Conservation (phyloP, 1,140 invertebrate species). For the Tetragnatha versicolor region DNA sequence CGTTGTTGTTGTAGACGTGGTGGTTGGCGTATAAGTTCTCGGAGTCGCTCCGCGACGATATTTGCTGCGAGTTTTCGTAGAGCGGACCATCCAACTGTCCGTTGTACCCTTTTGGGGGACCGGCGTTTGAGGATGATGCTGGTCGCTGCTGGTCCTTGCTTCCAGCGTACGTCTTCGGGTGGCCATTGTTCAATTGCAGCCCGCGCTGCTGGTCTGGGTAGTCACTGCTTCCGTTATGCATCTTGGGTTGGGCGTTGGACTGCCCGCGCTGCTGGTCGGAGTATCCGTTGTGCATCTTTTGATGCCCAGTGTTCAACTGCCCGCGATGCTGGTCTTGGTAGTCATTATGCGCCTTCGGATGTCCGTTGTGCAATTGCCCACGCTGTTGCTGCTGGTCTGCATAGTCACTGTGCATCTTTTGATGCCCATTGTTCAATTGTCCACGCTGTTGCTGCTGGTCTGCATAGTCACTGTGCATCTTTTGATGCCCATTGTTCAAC, state of each 20-base stretch:
- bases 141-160: too few relatives aligned
- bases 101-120: neutral
- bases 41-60: neutral
- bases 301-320: neutral
- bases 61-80: neutral
- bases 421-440: neutral
- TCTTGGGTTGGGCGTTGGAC: too few relatives aligned
- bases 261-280: too few relatives aligned
- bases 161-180: neutral
- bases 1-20: slow-evolving; percentile 5
- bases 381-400: too few relatives aligned
- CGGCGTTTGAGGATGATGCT: too few relatives aligned
- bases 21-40: slow-evolving; percentile 37
- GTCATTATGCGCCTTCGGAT: neutral
- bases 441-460: too few relatives aligned
- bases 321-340: too few relatives aligned
- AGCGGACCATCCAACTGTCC: neutral
- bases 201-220: neutral
- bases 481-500: neutral
- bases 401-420: neutral
- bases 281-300: neutral
- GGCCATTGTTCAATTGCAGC: neutral
- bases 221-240: too few relatives aligned
- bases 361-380: neutral
- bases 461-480: neutral